Conservation (phyloP, 2,888 invertebrate genomes). For the Chelonus formosanus region DNA sequence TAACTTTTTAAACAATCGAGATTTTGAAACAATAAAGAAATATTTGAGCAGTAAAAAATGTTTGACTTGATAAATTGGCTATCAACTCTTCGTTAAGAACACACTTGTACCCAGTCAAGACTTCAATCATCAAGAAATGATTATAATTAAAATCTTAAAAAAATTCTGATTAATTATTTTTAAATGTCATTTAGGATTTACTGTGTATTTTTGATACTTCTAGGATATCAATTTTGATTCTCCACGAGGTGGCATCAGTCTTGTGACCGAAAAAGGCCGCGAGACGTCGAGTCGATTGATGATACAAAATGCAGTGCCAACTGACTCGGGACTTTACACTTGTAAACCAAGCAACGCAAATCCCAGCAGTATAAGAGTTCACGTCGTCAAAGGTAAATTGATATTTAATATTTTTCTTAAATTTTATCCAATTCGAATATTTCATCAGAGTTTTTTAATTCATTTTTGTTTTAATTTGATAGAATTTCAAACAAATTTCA, state of each 20-base stretch:
- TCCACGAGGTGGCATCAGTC: constrained; percentile 65
- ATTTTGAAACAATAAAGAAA: background rate
- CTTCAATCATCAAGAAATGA: too few species aligned
- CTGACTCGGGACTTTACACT: constrained; percentile 65
- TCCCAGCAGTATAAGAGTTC: constrained; percentile 83
- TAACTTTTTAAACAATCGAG: constrained; percentile 21
- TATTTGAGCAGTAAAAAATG: too few species aligned
- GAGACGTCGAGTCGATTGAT: constrained; percentile 66
- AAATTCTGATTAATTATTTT: background rate
- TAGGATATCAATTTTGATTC: constrained; percentile 67
- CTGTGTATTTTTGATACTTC: constrained; percentile 18
- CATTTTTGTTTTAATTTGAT: too few species aligned
- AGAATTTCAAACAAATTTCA: too few species aligned
- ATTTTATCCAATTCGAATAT: background rate
- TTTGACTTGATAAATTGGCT: too few species aligned
- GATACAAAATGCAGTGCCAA: constrained; percentile 64
- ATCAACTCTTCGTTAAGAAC: too few species aligned
- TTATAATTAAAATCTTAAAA: too few species aligned
- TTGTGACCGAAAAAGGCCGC: constrained; percentile 66
- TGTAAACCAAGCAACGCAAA: constrained; percentile 69
- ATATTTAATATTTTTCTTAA: background rate
- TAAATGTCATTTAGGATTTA: background rate
- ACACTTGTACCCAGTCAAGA: too few species aligned
- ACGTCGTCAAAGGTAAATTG: constrained; percentile 80
- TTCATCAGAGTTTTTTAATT: background rate